Percentiles rank a stretch among this genome's conserved stretches.
Conservation (phyloP, 2,797 vertebrate genomes). For the Stomatorhinus walkeri region DNA sequence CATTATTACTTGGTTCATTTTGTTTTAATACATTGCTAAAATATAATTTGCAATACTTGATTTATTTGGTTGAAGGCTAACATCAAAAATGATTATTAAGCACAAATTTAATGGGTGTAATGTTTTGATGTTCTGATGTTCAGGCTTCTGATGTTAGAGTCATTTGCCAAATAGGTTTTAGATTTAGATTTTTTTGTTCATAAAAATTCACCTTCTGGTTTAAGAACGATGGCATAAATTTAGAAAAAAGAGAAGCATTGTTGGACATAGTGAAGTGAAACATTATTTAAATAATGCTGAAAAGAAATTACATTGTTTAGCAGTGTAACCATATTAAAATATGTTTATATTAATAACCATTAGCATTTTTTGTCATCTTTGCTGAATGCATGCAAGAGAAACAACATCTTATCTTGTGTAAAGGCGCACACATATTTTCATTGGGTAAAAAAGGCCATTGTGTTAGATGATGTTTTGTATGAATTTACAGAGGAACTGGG, state of each 20-base stretch:
- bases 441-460: neutral
- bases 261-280: neutral
- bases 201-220: neutral
- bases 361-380: neutral
- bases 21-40: neutral
- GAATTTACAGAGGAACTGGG: neutral
- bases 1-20: neutral
- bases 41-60: neutral
- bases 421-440: neutral
- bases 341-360: neutral
- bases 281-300: neutral
- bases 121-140: neutral
- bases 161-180: neutral
- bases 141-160: neutral
- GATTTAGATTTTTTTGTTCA: neutral
- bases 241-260: neutral
- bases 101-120: neutral
- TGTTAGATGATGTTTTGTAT: neutral
- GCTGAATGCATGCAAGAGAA: neutral
- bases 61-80: neutral
- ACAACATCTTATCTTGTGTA: neutral
- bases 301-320: neutral
- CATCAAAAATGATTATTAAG: neutral
- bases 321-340: neutral
- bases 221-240: neutral